Evolutionary conservation across 2,113 vertebrate genomes (phyloP), one percentile per base, ranked within the genome.

Genomic region (Antigone vipio): DNA sequence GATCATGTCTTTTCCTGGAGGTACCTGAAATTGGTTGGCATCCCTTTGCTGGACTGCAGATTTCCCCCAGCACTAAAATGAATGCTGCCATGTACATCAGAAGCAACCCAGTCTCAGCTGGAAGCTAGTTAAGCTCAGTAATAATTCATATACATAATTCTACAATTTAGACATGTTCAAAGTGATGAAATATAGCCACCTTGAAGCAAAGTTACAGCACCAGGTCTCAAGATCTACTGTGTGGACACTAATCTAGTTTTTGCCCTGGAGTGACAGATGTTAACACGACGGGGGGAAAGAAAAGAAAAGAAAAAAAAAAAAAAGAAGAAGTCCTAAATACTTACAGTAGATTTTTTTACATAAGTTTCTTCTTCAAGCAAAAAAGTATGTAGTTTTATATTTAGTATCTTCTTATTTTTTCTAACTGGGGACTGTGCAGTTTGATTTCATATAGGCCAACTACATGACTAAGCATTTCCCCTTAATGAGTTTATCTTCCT

Each of bases 341-440:
- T 74, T 64, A 27, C 5, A 35, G 15, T 73, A 86, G 34, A 11
- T 53, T 53, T 47, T 72, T 72, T 38, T 73, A 9, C 6, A 34
- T 11, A 59, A 24, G 2, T 34, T 23, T 38, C 20, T 38, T 44
- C 15, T 50, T 72, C 26, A 3, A 66, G 10, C 0, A 68, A 38
- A 6, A 83, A 83, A 96, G 80, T 9, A 12, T 5, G 5, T 12
- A 5, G 6, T 5, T 59, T 73, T 47, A 17, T 77, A 30, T 60
- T 73, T 66, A n/a, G 2, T 60, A 49, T 55, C 14, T 62, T 73
- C 45, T 15, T 35, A 15, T 22, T 50, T 85, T 47, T 88, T 63
- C 24, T 35, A 44, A 3, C 30, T 42, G 15, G 1, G 5, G 5
- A 62, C 8, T 3, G 0, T 29, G 9, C 4, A 20, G 6, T 20